These are phyloP conservation scores for Rhinichthys osculus DNA, from an alignment of 2,797 vertebrate species.

Conservation along the genomic window DNA sequence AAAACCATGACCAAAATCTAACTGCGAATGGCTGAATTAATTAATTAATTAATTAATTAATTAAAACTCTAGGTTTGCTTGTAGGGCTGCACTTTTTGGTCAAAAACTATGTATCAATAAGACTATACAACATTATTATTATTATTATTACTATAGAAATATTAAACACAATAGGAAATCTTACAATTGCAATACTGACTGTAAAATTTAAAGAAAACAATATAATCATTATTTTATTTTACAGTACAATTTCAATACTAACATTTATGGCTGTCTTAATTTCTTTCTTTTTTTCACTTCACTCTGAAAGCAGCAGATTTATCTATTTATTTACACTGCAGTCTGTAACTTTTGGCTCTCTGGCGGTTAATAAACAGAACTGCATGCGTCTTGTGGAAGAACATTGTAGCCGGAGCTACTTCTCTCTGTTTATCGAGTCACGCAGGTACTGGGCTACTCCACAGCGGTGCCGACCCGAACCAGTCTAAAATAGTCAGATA, in stretches of 20 bases:
- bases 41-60: too few relatives aligned
- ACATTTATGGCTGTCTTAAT: background rate
- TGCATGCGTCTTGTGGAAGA: too few relatives aligned
- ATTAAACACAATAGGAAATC: background rate
- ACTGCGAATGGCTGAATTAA: too few relatives aligned
- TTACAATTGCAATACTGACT: background rate
- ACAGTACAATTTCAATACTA: background rate
- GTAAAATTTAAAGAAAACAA: background rate
- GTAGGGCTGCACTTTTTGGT: background rate
- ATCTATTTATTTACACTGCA: background rate
- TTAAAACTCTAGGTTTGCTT: background rate
- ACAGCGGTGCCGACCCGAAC: too few relatives aligned
- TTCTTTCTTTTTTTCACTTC: background rate
- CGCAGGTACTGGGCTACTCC: too few relatives aligned
- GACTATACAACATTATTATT: background rate
- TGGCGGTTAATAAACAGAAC: too few relatives aligned
- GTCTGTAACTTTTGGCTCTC: too few relatives aligned
- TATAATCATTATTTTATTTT: background rate
- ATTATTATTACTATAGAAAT: background rate
- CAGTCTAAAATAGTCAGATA: too few relatives aligned
- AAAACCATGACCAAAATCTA: too few relatives aligned
- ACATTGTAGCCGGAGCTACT: too few relatives aligned
- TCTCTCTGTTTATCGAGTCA: too few relatives aligned
- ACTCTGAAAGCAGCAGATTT: background rate
- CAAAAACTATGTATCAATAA: background rate